Percentiles rank a stretch among this genome's conserved stretches.
phyloP scores from a whole-genome alignment of 1,140 invertebrate genomes.

The Drosophila parabipectinata region DNA sequence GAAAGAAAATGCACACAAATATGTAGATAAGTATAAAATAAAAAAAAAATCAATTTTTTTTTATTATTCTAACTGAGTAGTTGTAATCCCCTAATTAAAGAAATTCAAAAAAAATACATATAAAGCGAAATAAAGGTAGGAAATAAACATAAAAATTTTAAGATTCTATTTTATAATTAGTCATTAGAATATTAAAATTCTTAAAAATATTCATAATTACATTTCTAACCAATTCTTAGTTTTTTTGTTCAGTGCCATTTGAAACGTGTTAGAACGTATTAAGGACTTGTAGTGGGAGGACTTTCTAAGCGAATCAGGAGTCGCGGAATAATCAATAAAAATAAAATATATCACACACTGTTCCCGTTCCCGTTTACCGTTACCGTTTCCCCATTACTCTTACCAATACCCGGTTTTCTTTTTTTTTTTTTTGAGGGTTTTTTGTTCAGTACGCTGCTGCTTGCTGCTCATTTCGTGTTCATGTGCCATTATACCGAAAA shows the following conservation, averaged over 20 bases:
- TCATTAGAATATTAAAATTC: no score
- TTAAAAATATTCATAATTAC: no score
- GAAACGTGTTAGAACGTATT: constrained; percentile 41
- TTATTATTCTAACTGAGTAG: no score
- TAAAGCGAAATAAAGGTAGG: no score
- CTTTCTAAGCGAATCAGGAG: constrained; percentile 32
- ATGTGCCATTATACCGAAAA: constrained; percentile 81
- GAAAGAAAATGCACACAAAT: no score
- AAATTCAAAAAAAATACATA: no score
- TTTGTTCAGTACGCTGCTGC: constrained; percentile 20
- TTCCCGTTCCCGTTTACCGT: constrained; percentile 12
- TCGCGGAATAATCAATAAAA: constrained; percentile 78
- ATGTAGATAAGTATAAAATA: no score
- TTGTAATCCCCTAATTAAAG: no score
- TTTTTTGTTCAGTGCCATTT: constrained; percentile 26
- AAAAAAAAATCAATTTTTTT: no score
- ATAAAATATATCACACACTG: constrained; percentile 80
- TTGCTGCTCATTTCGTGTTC: constrained; percentile 76
- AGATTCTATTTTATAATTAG: no score
- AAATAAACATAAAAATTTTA: no score
- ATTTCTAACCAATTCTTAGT: neutral
- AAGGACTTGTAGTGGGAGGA: neutral
- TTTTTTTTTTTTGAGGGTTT: neutral
- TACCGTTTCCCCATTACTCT: constrained; percentile 22
- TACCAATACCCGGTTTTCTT: constrained; percentile 18